Conservation (phyloP, 2,797 vertebrate species). For the Betta splendens region DNA sequence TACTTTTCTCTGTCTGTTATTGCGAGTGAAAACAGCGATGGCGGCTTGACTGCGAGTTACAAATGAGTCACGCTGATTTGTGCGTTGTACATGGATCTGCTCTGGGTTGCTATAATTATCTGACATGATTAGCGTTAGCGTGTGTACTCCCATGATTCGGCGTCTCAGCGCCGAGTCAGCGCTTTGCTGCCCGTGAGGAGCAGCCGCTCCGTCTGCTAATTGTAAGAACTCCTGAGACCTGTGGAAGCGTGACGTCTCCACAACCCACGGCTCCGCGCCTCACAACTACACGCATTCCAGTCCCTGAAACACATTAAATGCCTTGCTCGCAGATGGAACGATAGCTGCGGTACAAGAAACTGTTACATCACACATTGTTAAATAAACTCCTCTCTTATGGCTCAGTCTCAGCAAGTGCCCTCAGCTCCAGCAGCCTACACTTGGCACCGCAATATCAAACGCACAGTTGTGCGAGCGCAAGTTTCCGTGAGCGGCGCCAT, state of each 20-base stretch:
- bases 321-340: background rate
- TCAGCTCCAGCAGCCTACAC: conserved; percentile 36
- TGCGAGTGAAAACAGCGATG: background rate
- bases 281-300: background rate
- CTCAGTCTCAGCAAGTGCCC: conserved; percentile 16
- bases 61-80: conserved; percentile 21
- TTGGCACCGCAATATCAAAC: conserved; percentile 31
- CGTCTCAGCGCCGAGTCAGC: conserved; percentile 45
- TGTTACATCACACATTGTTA: conserved; percentile 28
- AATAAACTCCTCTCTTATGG: conserved; percentile 24
- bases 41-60: background rate
- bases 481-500: conserved; percentile 25
- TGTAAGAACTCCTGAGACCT: conserved; percentile 23
- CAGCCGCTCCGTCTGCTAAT: conserved; percentile 54
- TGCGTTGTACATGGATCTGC: conserved; percentile 5
- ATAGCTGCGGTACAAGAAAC: conserved; percentile 9
- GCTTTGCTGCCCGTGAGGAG: conserved; percentile 31
- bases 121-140: conserved; percentile 45
- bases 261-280: conserved; percentile 27
- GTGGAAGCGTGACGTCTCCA: conserved; percentile 18
- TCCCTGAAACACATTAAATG: background rate
- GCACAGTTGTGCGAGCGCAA: conserved; percentile 24
- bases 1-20: no score
- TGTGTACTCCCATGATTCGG: conserved; percentile 51
- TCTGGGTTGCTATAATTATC: conserved; percentile 46